A percentile compares a stretch with the other conserved stretches of the same genome.
These are phyloP conservation scores for Athetis lepigone DNA, from an alignment of 2,888 invertebrate genomes.

Conservation along the genomic window DNA sequence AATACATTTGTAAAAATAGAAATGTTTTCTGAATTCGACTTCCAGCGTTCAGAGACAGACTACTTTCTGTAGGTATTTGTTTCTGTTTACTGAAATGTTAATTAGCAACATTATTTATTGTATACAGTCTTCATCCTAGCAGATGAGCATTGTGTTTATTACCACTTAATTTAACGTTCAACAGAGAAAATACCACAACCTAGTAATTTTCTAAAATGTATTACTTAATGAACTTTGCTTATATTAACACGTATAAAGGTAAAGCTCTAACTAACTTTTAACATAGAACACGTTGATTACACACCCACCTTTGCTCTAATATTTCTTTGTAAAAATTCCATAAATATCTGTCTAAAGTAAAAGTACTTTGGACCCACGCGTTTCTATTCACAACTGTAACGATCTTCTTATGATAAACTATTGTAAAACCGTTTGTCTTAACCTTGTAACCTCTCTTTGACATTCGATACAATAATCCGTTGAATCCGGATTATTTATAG, in stretches of 20 bases:
- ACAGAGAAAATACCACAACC: not conserved
- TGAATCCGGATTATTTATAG: slow-evolving; percentile 24
- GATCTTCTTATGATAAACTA: slow-evolving; percentile 24
- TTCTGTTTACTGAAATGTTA: not conserved
- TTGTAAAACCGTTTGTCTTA: slow-evolving; percentile 23
- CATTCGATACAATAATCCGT: slow-evolving; percentile 35
- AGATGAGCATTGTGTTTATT: not conserved
- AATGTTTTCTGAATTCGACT: not conserved
- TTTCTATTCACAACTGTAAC: slow-evolving; percentile 18
- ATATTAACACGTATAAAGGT: too few relatives aligned
- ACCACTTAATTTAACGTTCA: not conserved
- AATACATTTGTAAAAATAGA: slow-evolving; percentile 19
- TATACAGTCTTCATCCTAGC: not conserved
- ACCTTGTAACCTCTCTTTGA: slow-evolving; percentile 25
- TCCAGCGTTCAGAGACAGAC: not conserved
- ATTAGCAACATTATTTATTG: not conserved
- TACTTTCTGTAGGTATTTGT: not conserved
- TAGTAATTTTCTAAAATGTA: too few relatives aligned
- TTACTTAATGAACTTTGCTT: too few relatives aligned
- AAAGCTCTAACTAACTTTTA: too few relatives aligned
- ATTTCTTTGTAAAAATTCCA: too few relatives aligned
- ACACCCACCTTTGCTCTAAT: too few relatives aligned
- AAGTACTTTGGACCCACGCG: too few relatives aligned
- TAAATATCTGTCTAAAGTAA: too few relatives aligned
- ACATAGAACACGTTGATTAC: too few relatives aligned